Conservation (phyloP, 2,888 invertebrate genomes). For the Agapetus fuscipes region DNA sequence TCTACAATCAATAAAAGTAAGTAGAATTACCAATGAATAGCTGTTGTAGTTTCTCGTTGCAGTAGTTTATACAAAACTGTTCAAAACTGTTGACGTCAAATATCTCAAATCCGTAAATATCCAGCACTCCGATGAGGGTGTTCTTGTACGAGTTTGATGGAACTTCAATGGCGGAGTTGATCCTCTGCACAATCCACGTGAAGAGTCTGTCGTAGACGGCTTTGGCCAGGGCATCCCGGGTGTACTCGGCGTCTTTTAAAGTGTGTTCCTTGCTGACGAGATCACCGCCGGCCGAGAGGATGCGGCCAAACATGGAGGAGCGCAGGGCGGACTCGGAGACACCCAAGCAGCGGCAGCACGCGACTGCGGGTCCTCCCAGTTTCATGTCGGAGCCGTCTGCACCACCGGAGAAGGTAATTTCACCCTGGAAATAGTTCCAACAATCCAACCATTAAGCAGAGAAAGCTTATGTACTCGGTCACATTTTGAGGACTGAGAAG, state of each 20-base stretch:
- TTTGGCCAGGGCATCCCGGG: conserved; percentile 88
- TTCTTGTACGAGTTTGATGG: conserved; percentile 55
- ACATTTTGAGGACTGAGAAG: too few species aligned
- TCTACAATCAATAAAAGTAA: too few species aligned
- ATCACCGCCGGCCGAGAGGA: conserved; percentile 89
- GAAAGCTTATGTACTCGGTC: too few species aligned
- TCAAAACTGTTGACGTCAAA: conserved; percentile 96
- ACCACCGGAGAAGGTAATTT: conserved; percentile 48
- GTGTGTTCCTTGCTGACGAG: conserved; percentile 87
- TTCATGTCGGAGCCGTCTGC: conserved; percentile 54
- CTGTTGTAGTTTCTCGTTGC: conserved; percentile 97
- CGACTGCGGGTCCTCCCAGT: conserved; percentile 39
- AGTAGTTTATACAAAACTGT: conserved; percentile 98
- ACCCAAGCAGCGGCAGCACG: conserved; percentile 43
- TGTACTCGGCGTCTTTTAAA: conserved; percentile 74
- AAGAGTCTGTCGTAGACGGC: conserved; percentile 93
- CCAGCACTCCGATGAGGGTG: conserved; percentile 88
- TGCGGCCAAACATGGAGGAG: conserved; percentile 72
- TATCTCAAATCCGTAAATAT: conserved; percentile 98
- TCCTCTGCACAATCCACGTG: conserved; percentile 85
- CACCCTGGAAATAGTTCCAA: conserved; percentile 48
- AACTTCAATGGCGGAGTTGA: conserved; percentile 85
- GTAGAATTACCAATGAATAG: conserved; percentile 76
- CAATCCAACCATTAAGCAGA: too few species aligned
- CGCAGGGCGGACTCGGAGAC: conserved; percentile 59